A percentile compares a stretch with the other conserved stretches of the same genome.
Evolutionary conservation across 2,797 vertebrate genomes (phyloP).

Genomic region (Emydoidea blandingii): DNA sequence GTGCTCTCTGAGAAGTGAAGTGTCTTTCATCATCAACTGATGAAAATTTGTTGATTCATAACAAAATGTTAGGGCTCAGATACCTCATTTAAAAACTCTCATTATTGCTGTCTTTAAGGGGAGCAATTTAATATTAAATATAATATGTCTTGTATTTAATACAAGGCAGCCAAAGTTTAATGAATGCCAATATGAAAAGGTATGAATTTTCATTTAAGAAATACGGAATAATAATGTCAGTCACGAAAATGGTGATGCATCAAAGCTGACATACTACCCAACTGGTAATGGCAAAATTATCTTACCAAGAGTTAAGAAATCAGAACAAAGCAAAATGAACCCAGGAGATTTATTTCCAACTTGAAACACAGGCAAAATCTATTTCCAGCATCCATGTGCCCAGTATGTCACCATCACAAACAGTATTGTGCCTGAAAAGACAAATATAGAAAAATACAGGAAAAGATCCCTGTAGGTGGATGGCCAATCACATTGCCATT

Average conservation of each 20-base stretch:
- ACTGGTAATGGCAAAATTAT: not conserved
- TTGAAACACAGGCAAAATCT: not conserved
- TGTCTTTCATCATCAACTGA: rapidly evolving
- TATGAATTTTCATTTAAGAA: rapidly evolving
- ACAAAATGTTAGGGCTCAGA: not conserved
- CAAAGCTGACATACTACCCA: not conserved
- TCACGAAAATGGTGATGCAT: not conserved
- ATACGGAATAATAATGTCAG: not conserved
- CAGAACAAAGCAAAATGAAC: not conserved
- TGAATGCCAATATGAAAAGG: not conserved
- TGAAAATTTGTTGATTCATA: not conserved
- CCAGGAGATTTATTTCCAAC: not conserved
- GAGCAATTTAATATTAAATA: not conserved
- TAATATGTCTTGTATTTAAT: not conserved
- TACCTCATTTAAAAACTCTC: rapidly evolving
- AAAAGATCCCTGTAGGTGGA: not conserved
- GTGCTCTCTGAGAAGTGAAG: not conserved
- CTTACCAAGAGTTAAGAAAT: not conserved
- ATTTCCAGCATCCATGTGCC: not conserved
- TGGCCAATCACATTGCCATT: not conserved
- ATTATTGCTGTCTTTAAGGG: not conserved
- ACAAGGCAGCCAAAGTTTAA: rapidly evolving
- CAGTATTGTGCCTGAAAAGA: not conserved
- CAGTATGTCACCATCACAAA: not conserved
- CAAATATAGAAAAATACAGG: not conserved